These are phyloP conservation scores for Callopanchax toddi DNA, from an alignment of 2,113 vertebrate species.

Conservation along the genomic window DNA sequence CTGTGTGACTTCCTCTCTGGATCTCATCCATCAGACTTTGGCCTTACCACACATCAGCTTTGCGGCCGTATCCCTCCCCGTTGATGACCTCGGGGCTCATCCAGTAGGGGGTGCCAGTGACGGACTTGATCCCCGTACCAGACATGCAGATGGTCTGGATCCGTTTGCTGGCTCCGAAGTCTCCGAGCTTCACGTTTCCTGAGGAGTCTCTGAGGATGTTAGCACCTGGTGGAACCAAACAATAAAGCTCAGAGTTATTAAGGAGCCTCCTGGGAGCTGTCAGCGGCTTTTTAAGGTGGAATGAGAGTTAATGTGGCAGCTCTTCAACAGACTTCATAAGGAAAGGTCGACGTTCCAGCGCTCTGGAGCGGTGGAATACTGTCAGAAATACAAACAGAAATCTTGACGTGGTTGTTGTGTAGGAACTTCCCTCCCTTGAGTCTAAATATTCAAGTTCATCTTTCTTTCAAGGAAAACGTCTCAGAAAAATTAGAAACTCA, in stretches of 20 bases:
- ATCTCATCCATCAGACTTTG: conserved; percentile 1
- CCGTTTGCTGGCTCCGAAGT: conserved; percentile 93
- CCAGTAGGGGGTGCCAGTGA: conserved; percentile 95
- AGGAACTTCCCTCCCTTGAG: conserved; percentile 3
- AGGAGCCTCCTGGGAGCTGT: conserved; percentile 28
- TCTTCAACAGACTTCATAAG: not conserved
- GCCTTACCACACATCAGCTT: conserved; percentile 92
- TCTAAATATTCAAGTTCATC: conserved; percentile 5
- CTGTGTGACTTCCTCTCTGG: not conserved
- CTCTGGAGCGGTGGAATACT: not conserved
- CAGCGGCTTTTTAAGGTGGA: not conserved
- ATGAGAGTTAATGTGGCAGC: conserved; percentile 19
- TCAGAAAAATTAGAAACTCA: conserved; percentile 15
- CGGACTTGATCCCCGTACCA: conserved; percentile 92
- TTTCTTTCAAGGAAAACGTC: conserved; percentile 1
- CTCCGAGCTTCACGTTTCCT: conserved; percentile 92
- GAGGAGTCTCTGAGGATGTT: conserved; percentile 92
- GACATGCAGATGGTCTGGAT: conserved; percentile 97
- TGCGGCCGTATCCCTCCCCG: conserved; percentile 91
- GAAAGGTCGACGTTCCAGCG: conserved; percentile 19
- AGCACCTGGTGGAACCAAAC: conserved; percentile 81
- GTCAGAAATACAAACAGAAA: conserved; percentile 5
- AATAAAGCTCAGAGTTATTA: conserved; percentile 33
- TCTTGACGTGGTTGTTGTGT: not conserved
- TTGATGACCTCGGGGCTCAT: conserved; percentile 96